Percentiles rank a stretch among this genome's conserved stretches.
These are phyloP conservation scores for Dendroctonus valens DNA, from an alignment of 1,140 invertebrate genomes.

Conservation along the genomic window DNA sequence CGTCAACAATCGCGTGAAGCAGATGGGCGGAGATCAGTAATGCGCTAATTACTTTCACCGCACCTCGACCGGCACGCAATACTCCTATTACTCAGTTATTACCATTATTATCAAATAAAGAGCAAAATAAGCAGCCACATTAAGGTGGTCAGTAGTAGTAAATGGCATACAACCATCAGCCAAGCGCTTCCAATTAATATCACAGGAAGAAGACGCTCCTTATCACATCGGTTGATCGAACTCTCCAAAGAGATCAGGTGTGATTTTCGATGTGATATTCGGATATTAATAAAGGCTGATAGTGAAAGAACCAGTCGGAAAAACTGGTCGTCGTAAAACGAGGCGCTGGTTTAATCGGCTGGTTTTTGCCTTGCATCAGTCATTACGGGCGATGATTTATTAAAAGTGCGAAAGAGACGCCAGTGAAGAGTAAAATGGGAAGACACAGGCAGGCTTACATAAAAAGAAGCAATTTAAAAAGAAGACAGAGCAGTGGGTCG, in stretches of 20 bases:
- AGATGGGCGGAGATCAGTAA: conserved; percentile 21
- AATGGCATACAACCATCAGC: no score
- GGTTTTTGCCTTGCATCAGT: conserved; percentile 20
- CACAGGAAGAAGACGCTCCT: conserved; percentile 5
- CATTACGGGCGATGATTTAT: conserved; percentile 28
- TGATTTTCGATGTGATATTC: not conserved
- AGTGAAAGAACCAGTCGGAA: conserved; percentile 21
- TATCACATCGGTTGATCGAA: conserved; percentile 4
- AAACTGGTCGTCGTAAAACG: conserved; percentile 26
- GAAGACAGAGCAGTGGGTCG: conserved; percentile 1
- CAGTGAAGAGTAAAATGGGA: conserved; percentile 1
- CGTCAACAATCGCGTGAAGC: conserved; percentile 27
- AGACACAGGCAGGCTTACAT: not conserved
- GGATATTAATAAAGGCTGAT: conserved; percentile 25
- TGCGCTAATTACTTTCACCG: conserved; percentile 28
- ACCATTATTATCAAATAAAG: conserved; percentile 11
- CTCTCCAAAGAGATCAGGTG: conserved; percentile 3
- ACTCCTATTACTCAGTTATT: conserved; percentile 21
- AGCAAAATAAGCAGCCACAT: not conserved
- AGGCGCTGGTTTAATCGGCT: conserved; percentile 21
- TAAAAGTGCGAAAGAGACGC: conserved; percentile 19
- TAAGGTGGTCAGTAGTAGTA: no score
- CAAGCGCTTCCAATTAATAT: no score
- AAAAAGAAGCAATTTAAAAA: not conserved
- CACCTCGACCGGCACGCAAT: conserved; percentile 24